Conservation (phyloP, 1,140 invertebrate species). For the Habropoda laboriosa region DNA sequence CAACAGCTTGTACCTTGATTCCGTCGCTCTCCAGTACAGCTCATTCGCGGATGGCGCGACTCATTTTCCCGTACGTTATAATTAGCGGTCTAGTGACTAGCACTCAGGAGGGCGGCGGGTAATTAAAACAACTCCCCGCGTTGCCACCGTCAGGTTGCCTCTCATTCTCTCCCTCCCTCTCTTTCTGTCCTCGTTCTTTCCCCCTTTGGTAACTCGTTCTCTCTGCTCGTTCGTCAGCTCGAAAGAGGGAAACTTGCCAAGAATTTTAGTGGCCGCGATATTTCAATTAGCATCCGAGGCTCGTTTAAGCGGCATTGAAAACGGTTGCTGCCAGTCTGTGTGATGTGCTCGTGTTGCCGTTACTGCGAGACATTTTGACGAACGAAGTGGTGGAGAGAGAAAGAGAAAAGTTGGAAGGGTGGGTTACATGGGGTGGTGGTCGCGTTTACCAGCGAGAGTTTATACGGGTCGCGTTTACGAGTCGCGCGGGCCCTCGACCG, state of each 20-base stretch:
- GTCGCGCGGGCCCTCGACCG: background rate
- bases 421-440: background rate
- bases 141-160: constrained; percentile 51
- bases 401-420: background rate
- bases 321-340: constrained; percentile 50
- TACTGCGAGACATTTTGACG: background rate
- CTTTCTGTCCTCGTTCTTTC: constrained; percentile 25
- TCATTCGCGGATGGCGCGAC: constrained; percentile 69
- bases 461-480: constrained; percentile 42
- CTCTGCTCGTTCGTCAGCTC: constrained; percentile 34
- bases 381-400: background rate
- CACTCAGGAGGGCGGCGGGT: constrained; percentile 77
- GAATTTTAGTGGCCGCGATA: constrained; percentile 79
- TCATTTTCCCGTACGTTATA: constrained; percentile 81
- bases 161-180: constrained; percentile 26
- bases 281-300: constrained; percentile 79
- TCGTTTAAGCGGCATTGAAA: constrained; percentile 73
- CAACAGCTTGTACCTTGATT: background rate
- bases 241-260: constrained; percentile 71
- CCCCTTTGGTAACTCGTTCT: constrained; percentile 32
- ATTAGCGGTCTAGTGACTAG: constrained; percentile 81
- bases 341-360: constrained; percentile 33
- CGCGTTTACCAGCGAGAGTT: constrained; percentile 15
- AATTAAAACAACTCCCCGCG: constrained; percentile 79
- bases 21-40: background rate